Conservation (phyloP, 2,888 invertebrate species). For the Orthosia gracilis region DNA sequence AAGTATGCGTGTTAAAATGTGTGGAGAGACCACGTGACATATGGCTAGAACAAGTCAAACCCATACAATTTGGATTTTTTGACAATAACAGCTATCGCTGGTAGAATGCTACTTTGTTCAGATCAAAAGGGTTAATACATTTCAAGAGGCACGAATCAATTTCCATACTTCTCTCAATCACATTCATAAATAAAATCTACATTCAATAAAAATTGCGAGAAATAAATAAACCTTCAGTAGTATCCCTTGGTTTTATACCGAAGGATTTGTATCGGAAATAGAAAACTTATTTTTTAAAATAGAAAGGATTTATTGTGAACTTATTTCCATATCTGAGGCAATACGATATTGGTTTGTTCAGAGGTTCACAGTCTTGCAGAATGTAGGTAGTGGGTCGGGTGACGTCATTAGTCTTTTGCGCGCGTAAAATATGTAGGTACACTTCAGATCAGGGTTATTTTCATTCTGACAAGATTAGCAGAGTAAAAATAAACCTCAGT, state of each 20-base stretch:
- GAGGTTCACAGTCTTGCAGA: background rate
- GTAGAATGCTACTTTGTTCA: too few relatives aligned
- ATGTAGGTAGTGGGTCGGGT: background rate
- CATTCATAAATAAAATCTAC: conserved; percentile 12
- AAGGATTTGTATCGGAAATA: conserved; percentile 26
- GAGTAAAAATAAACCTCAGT: background rate
- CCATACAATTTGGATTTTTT: too few relatives aligned
- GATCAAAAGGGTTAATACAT: background rate
- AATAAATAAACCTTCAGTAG: background rate
- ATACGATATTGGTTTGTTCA: conserved; percentile 21
- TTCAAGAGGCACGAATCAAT: background rate
- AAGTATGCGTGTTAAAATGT: too few relatives aligned
- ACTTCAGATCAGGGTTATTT: background rate
- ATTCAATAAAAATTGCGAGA: background rate
- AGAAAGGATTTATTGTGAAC: conserved; percentile 16
- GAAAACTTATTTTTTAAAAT: conserved; percentile 7
- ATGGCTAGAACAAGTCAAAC: too few relatives aligned
- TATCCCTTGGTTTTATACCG: conserved; percentile 7
- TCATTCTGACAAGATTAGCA: background rate
- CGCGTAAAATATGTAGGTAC: background rate
- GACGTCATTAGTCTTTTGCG: background rate
- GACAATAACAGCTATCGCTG: too few relatives aligned
- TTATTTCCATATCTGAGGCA: conserved; percentile 35
- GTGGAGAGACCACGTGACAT: too few relatives aligned
- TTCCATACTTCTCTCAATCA: background rate